Evolutionary conservation across 2,113 vertebrate genomes (phyloP).

Genomic region (Sander lucioperca): DNA sequence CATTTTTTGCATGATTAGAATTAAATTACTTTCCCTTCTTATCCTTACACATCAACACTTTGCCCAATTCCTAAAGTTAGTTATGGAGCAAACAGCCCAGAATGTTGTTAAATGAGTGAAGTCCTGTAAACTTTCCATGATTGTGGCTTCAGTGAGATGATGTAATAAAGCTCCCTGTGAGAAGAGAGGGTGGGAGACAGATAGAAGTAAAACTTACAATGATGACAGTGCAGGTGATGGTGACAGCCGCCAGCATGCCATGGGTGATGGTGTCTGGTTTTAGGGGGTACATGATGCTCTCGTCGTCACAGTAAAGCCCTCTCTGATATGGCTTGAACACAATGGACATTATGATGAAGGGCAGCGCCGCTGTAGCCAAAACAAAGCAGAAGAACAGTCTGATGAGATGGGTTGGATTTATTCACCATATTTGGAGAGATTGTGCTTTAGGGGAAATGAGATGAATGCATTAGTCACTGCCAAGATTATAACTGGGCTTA

Average conservation of each 20-base stretch:
- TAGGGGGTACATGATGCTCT: constrained; percentile 93
- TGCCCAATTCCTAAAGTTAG: not conserved
- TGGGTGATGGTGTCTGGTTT: constrained; percentile 94
- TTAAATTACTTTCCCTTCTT: constrained; percentile 12
- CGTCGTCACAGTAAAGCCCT: constrained; percentile 91
- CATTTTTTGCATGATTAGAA: constrained; percentile 1
- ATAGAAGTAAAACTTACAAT: constrained; percentile 85
- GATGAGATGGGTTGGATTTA: not conserved
- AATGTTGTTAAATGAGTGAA: not conserved
- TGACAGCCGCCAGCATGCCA: constrained; percentile 90
- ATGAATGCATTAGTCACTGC: not conserved
- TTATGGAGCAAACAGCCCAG: constrained; percentile 2
- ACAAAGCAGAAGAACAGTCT: constrained; percentile 13
- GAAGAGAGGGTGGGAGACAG: not conserved
- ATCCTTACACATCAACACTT: accelerated
- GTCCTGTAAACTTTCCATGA: not conserved
- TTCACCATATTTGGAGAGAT: constrained; percentile 9
- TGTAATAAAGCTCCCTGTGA: not conserved
- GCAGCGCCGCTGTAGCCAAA: constrained; percentile 87
- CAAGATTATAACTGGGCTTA: not conserved
- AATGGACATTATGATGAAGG: constrained; percentile 89
- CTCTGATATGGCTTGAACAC: constrained; percentile 89
- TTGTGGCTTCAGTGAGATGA: not conserved
- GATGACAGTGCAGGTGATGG: constrained; percentile 89
- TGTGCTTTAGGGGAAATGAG: not conserved